Percentiles rank a stretch among this genome's conserved stretches.
Conservation (phyloP, 1,140 invertebrate species). For the Penaeus indicus region DNA sequence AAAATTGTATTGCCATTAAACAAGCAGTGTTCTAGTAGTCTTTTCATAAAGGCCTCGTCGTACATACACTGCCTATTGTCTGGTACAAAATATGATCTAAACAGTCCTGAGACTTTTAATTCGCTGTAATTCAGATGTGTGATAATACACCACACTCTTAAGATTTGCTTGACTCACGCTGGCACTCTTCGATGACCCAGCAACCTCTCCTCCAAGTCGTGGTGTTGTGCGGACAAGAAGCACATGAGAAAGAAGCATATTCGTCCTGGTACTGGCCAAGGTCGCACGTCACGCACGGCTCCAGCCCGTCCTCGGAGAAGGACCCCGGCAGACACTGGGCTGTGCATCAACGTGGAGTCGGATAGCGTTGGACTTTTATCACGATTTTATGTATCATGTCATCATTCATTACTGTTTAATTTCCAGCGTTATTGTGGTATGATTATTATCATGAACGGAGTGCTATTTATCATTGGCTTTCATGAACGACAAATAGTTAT, state of each 20-base stretch:
- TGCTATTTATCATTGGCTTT: background rate
- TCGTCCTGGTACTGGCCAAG: slow-evolving; percentile 76
- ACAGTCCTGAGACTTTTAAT: background rate
- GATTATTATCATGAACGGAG: background rate
- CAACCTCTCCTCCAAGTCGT: slow-evolving; percentile 74
- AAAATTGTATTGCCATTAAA: too few species aligned
- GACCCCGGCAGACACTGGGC: slow-evolving; percentile 73
- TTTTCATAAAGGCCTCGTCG: too few species aligned
- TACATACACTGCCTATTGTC: too few species aligned
- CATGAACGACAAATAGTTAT: too few species aligned
- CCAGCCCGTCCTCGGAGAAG: slow-evolving; percentile 72
- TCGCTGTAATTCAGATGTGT: background rate
- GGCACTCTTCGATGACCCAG: slow-evolving; percentile 72
- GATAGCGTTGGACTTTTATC: too few species aligned
- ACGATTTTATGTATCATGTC: too few species aligned
- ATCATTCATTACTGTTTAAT: too few species aligned
- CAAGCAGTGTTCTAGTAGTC: too few species aligned
- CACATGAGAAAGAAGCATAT: slow-evolving; percentile 75
- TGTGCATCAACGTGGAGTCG: slow-evolving; percentile 65
- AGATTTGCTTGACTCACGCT: slow-evolving; percentile 68
- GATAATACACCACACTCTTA: background rate
- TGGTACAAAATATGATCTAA: too few species aligned
- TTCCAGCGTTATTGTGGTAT: too few species aligned
- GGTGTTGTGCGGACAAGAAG: slow-evolving; percentile 74
- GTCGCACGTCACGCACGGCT: slow-evolving; percentile 76